phyloP scores from a whole-genome alignment of 1,140 invertebrate genomes.

The Conopomorpha cramerella region DNA sequence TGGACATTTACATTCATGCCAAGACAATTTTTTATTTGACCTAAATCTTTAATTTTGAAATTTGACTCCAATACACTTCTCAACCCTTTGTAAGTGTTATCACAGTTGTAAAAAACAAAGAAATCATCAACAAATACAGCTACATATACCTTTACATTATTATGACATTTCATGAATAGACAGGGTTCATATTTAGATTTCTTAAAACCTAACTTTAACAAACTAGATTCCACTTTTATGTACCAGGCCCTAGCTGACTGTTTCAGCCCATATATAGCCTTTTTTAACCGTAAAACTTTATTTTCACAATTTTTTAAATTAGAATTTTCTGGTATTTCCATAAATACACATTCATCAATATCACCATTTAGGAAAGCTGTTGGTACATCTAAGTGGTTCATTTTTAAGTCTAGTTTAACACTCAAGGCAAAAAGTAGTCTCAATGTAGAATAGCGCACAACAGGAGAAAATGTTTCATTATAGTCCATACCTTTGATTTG shows the following conservation, averaged over 20 bases:
- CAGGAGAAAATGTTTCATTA: slow-evolving; percentile 20
- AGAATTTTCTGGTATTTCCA: slow-evolving; percentile 20
- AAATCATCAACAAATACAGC: slow-evolving; percentile 25
- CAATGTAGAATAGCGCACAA: slow-evolving; percentile 18
- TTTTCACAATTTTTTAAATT: not conserved
- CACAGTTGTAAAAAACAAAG: slow-evolving; percentile 2
- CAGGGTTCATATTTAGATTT: slow-evolving; percentile 16
- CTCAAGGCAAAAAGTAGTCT: slow-evolving; percentile 17
- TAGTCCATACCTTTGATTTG: slow-evolving; percentile 29
- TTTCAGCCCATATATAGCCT: slow-evolving; percentile 5
- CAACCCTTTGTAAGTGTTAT: too few species aligned
- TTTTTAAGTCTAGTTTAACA: not conserved
- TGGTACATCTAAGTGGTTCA: not conserved
- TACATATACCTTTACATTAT: slow-evolving; percentile 10
- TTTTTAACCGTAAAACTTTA: not conserved
- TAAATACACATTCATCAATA: slow-evolving; percentile 37
- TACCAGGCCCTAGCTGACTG: slow-evolving; percentile 8
- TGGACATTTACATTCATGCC: slow-evolving; percentile 10
- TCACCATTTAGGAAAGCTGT: slow-evolving; percentile 11
- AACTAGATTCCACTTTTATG: slow-evolving; percentile 6
- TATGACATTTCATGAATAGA: slow-evolving; percentile 12
- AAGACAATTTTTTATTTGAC: slow-evolving; percentile 5
- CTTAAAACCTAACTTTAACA: slow-evolving; percentile 11
- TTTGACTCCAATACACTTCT: slow-evolving; percentile 7
- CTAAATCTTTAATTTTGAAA: slow-evolving; percentile 11